phyloP scores from a whole-genome alignment of 2,113 vertebrate genomes.

The Python bivittatus region DNA sequence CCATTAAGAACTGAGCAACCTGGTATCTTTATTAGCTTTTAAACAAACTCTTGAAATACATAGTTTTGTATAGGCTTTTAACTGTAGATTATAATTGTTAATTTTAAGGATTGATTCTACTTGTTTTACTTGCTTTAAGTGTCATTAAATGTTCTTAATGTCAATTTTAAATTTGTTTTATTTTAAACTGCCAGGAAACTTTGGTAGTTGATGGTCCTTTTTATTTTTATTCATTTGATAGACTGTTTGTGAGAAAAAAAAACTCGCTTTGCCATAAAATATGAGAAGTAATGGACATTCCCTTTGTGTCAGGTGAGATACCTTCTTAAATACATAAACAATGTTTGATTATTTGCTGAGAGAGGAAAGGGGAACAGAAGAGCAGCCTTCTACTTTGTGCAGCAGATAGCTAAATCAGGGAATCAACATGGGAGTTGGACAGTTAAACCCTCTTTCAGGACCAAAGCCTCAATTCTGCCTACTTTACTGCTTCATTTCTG shows the following conservation, averaged over 20 bases:
- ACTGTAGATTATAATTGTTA: neutral
- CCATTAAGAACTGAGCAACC: too few species aligned
- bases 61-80: neutral
- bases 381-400: neutral
- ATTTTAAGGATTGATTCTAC: neutral
- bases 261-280: neutral
- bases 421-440: neutral
- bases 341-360: neutral
- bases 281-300: neutral
- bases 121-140: neutral
- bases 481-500: neutral
- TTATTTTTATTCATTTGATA: too few species aligned
- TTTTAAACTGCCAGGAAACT: neutral
- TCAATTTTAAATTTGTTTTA: neutral
- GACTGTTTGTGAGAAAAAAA: neutral
- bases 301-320: neutral
- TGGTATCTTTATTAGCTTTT: neutral
- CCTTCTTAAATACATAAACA: neutral
- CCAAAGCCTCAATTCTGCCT: neutral
- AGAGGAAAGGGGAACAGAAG: neutral
- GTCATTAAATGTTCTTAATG: neutral
- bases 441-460: neutral
- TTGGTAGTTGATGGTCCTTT: neutral
- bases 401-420: neutral
- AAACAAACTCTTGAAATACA: neutral